Percentiles rank a stretch among this genome's conserved stretches.
Conservation (phyloP, 1,140 invertebrate genomes). For the Sycophila sp. region DNA sequence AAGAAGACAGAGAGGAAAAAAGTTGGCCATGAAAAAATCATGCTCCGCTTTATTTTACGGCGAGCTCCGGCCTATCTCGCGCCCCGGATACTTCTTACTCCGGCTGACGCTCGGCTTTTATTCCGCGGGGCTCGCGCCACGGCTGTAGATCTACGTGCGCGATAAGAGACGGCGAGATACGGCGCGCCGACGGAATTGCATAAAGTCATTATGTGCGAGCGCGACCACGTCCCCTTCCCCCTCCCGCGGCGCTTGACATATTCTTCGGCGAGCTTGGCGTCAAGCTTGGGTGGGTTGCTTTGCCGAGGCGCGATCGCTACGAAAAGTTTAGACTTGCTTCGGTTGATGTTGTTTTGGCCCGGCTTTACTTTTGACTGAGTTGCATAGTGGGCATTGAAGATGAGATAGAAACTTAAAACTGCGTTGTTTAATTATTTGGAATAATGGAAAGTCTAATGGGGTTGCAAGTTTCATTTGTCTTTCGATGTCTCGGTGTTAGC, state of each 20-base stretch:
- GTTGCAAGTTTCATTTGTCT: no score
- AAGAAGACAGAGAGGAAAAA: not conserved
- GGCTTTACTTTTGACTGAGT: no score
- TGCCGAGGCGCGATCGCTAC: not conserved
- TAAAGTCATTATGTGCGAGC: not conserved
- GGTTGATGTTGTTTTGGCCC: no score
- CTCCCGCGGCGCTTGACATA: no score
- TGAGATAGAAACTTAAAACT: not conserved
- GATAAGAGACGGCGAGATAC: not conserved
- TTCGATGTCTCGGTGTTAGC: no score
- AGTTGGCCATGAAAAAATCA: slow-evolving; percentile 29
- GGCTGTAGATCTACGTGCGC: slow-evolving; percentile 7
- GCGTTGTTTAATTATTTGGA: not conserved
- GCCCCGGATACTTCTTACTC: not conserved
- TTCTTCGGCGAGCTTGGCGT: not conserved
- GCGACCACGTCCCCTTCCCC: no score
- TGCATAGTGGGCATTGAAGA: no score
- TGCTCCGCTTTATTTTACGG: slow-evolving; percentile 29
- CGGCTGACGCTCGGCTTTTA: not conserved
- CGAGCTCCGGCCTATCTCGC: slow-evolving; percentile 1
- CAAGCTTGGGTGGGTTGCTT: not conserved
- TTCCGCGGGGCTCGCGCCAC: not conserved
- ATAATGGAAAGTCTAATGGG: not conserved
- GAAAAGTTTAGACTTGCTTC: no score
- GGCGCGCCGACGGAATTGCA: not conserved